Conservation (phyloP, 2,797 vertebrate genomes). For the Tragelaphus oryx region DNA sequence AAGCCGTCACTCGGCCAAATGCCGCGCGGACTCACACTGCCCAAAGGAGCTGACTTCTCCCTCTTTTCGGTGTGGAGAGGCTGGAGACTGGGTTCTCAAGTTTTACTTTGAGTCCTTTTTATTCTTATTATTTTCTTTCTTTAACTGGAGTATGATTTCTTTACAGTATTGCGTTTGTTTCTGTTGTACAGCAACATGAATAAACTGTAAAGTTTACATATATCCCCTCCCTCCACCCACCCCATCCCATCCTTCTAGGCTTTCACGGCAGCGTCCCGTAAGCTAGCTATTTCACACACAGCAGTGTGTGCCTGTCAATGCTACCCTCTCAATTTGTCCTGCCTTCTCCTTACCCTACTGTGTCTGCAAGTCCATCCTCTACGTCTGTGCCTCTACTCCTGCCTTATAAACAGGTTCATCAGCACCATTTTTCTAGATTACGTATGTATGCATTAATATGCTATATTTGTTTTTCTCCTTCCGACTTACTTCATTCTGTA, state of each 20-base stretch:
- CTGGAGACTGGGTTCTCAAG: background rate
- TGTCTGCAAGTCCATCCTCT: background rate
- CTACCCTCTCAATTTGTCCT: background rate
- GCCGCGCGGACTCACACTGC: background rate
- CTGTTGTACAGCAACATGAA: background rate
- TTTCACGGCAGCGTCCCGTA: background rate
- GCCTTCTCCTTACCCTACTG: background rate
- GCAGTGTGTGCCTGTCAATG: background rate
- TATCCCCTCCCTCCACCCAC: background rate
- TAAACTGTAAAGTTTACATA: background rate
- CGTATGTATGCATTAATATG: background rate
- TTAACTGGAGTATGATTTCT: background rate
- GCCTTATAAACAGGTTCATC: background rate
- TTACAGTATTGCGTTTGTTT: background rate
- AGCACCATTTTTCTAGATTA: background rate
- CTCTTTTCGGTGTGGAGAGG: background rate
- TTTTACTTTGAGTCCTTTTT: background rate
- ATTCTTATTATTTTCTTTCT: background rate
- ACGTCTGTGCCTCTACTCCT: background rate
- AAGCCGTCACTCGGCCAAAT: rapidly evolving
- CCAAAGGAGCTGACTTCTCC: background rate
- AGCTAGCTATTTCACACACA: background rate
- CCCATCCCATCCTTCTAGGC: background rate
- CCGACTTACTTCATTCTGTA: background rate
- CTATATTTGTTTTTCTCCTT: background rate